phyloP scores from a whole-genome alignment of 2,113 vertebrate genomes.

The Condylura cristata region DNA sequence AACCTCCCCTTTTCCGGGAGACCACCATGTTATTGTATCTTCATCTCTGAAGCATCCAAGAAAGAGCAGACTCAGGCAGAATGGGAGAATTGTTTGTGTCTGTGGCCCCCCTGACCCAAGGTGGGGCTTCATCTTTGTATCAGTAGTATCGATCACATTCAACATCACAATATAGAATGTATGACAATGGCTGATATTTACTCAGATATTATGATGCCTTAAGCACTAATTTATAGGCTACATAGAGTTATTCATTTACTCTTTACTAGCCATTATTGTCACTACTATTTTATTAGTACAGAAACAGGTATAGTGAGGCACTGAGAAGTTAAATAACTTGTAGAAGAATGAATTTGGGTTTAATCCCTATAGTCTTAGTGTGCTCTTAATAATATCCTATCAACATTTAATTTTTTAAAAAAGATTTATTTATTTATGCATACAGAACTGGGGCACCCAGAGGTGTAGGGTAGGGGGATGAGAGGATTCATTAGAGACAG shows the following conservation, averaged over 20 bases:
- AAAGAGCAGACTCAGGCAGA: not conserved
- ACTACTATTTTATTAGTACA: not conserved
- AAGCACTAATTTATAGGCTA: not conserved
- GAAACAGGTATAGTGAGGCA: not conserved
- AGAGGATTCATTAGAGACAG: too few relatives aligned
- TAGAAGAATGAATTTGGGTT: not conserved
- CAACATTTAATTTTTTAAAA: not conserved
- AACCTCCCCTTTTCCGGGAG: too few relatives aligned
- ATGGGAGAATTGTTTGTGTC: not conserved
- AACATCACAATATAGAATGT: not conserved
- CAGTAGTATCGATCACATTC: not conserved
- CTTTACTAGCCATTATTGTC: not conserved
- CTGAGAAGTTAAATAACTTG: not conserved
- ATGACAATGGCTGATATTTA: not conserved
- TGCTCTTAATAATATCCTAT: not conserved
- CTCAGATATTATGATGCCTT: not conserved
- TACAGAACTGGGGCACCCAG: too few relatives aligned
- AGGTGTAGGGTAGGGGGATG: too few relatives aligned
- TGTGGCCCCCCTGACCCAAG: not conserved
- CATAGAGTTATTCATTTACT: not conserved
- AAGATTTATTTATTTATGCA: too few relatives aligned
- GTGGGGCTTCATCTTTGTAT: not conserved
- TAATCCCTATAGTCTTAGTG: not conserved
- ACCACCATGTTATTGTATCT: too few relatives aligned
- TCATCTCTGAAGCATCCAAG: not conserved